phyloP scores from a whole-genome alignment of 2,113 vertebrate species.

The Dipodomys spectabilis region DNA sequence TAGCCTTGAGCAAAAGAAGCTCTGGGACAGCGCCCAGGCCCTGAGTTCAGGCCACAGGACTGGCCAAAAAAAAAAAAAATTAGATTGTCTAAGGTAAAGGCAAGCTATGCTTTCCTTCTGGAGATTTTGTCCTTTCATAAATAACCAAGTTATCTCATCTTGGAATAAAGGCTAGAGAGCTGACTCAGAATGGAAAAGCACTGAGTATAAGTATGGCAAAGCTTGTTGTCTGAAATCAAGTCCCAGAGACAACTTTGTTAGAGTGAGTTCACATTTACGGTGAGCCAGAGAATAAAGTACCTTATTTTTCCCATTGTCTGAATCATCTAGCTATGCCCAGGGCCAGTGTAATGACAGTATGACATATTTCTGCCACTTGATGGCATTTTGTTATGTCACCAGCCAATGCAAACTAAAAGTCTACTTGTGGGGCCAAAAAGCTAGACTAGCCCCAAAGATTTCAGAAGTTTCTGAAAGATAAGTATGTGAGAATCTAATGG shows the following conservation, averaged over 20 bases:
- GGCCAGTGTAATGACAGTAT: background rate
- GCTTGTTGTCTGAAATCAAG: constrained; percentile 35
- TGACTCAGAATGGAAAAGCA: constrained; percentile 49
- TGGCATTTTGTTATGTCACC: background rate
- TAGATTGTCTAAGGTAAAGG: constrained; percentile 3
- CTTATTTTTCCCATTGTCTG: constrained; percentile 9
- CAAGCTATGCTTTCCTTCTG: constrained; percentile 53
- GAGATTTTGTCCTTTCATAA: constrained; percentile 25
- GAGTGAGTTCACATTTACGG: constrained; percentile 1
- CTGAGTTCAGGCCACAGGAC: no score
- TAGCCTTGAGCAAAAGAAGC: no score
- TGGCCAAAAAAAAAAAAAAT: constrained; percentile 18
- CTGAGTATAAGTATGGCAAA: constrained; percentile 24
- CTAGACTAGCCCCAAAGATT: constrained; percentile 2
- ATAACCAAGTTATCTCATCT: constrained; percentile 43
- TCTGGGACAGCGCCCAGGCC: no score
- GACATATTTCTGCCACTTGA: constrained; percentile 2
- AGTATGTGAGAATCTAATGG: background rate
- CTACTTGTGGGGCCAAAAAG: constrained; percentile 27
- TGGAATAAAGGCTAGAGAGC: constrained; percentile 52
- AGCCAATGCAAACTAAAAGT: constrained; percentile 19
- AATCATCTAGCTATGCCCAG: background rate
- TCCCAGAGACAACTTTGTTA: constrained; percentile 20
- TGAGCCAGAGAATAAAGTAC: background rate
- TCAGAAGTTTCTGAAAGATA: constrained; percentile 63